phyloP scores from a whole-genome alignment of 2,888 invertebrate species.

The Thyatira batis region DNA sequence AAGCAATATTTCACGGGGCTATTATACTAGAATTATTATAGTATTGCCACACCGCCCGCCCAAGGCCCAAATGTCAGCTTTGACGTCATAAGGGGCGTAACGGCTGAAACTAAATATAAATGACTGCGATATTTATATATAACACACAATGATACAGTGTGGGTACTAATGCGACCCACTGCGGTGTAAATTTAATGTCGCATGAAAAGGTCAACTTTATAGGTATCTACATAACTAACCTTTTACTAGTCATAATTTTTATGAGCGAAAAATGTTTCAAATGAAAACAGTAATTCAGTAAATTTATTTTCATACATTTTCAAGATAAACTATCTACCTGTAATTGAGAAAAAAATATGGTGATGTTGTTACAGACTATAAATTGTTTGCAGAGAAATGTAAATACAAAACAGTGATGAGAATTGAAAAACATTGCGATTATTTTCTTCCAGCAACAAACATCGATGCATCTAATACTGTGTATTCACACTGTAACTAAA shows the following conservation, averaged over 20 bases:
- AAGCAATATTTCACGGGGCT: constrained; percentile 2
- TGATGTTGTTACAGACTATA: too few relatives aligned
- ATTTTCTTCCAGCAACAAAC: background rate
- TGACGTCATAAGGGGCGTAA: constrained; percentile 71
- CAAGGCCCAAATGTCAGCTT: constrained; percentile 73
- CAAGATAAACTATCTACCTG: too few relatives aligned
- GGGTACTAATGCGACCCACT: background rate
- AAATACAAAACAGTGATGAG: background rate
- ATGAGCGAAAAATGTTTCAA: too few relatives aligned
- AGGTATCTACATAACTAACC: too few relatives aligned
- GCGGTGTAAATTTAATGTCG: background rate
- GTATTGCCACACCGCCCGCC: constrained; percentile 11
- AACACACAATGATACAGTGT: background rate
- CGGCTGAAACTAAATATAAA: constrained; percentile 59
- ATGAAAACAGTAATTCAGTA: too few relatives aligned
- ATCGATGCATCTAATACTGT: background rate
- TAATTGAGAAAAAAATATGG: too few relatives aligned
- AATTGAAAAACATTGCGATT: background rate
- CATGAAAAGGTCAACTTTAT: background rate
- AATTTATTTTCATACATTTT: too few relatives aligned
- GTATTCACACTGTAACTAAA: too few relatives aligned
- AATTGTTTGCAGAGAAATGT: too few relatives aligned
- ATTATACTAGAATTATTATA: background rate
- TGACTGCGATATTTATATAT: constrained; percentile 1
- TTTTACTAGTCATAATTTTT: too few relatives aligned